phyloP scores from a whole-genome alignment of 2,113 vertebrate species.

The Cottus gobio region DNA sequence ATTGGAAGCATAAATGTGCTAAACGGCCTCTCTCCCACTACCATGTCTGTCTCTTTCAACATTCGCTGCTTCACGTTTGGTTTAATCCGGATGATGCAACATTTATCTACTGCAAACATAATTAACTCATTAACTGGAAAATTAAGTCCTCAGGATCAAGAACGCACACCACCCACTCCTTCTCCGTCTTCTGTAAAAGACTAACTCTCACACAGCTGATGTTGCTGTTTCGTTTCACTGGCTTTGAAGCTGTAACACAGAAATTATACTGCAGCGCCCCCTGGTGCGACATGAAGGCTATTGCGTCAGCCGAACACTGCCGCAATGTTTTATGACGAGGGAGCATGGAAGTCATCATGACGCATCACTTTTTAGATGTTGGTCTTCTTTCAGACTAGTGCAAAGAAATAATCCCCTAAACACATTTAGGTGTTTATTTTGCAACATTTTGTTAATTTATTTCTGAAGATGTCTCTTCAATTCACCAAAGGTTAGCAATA shows the following conservation, averaged over 20 bases:
- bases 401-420: too few species aligned
- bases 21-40: not conserved
- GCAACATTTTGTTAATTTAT: not conserved
- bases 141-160: slow-evolving; percentile 34
- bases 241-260: not conserved
- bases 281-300: slow-evolving; percentile 11
- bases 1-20: not conserved
- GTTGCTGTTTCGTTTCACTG: not conserved
- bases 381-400: too few species aligned
- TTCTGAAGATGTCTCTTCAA: not conserved
- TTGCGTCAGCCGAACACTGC: not conserved
- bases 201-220: not conserved
- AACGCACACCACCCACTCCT: slow-evolving; percentile 9
- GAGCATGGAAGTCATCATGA: not conserved
- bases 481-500: too few species aligned
- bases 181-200: slow-evolving; percentile 3
- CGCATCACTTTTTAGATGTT: not conserved
- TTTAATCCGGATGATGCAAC: slow-evolving; percentile 31
- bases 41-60: not conserved
- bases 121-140: slow-evolving; percentile 42
- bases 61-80: not conserved
- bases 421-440: too few species aligned
- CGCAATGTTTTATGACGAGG: not conserved
- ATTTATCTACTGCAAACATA: slow-evolving; percentile 34
- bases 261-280: slow-evolving; percentile 35